Evolutionary conservation across 2,888 invertebrate species (phyloP), one percentile per base, ranked within the genome.

Genomic region (Liopterus haemorrhoidalis): DNA sequence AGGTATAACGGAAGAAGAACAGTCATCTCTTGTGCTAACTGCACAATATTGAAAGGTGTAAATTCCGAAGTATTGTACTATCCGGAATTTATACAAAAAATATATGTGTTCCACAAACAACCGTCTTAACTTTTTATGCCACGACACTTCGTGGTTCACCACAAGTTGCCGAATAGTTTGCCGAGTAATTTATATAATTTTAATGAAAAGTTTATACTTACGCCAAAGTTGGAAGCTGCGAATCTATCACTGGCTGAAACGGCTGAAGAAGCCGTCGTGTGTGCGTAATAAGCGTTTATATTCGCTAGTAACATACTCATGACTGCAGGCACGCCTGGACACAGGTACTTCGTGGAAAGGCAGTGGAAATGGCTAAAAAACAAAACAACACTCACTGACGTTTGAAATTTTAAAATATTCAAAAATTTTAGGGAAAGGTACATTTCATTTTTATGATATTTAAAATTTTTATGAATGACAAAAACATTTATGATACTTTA

Each of bases 181-280:
- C 6, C 8, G 5, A 8, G 5, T 22, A 22, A 36, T 11, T 43
- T 49, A 18, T 37, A 20, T 27, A 8, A 12, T 20, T 24, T 18
- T 19, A 11, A 41, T 2, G 4, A 11, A 8, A 33, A 9, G 4
- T 20, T 22, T 5, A 21, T 38, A 73, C 80, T 76, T 75, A 96
- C 95, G 67, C 99, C 99, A 72, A 99, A 99, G 73, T 99, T 99
- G 58, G 97, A 97, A 47, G 99, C 99, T 53, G 97, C 93, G 69
- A 99, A 99, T 62, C 99, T 81, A 70, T 99, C 99, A 57, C 95
- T 94, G 38, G 99, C 99, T 11, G 97, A 97, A 12, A 99, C 97
- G 30, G 96, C 96, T 9, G 93, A 90, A 19, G 94, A 91, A 5
- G 94, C 94, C 18, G 97, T 96, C 1, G 97, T 97, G 64, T 95